These are phyloP conservation scores for Athene cunicularia DNA, from an alignment of 2,113 vertebrate species.

Conservation along the genomic window DNA sequence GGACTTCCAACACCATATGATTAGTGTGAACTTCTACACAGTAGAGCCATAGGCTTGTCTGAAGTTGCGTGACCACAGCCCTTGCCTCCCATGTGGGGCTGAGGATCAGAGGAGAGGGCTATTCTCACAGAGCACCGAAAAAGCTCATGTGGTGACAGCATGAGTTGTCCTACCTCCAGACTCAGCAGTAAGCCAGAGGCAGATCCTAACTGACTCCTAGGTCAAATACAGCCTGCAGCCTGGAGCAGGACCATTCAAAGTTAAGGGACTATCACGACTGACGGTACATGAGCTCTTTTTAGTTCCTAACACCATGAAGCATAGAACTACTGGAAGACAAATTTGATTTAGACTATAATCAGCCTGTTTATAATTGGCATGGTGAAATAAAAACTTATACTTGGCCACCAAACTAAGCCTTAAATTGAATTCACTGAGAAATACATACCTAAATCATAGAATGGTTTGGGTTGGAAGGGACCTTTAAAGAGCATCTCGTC, in stretches of 20 bases:
- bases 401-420: background rate
- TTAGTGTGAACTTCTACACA: background rate
- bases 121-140: background rate
- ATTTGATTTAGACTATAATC: background rate
- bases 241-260: background rate
- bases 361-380: background rate
- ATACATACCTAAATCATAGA: background rate
- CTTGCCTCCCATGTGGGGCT: background rate
- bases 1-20: rapidly evolving
- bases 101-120: background rate
- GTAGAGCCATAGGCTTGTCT: background rate
- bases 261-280: background rate
- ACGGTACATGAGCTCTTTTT: background rate
- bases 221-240: background rate
- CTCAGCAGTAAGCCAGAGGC: rapidly evolving
- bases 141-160: background rate
- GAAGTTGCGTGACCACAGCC: background rate
- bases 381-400: background rate
- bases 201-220: background rate
- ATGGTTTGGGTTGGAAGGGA: background rate
- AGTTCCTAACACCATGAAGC: background rate
- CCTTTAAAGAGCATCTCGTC: background rate
- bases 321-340: background rate
- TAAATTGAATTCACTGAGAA: background rate
- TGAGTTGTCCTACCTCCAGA: background rate